Evolutionary conservation across 2,797 vertebrate species (phyloP).

Genomic region (Somateria mollissima): DNA sequence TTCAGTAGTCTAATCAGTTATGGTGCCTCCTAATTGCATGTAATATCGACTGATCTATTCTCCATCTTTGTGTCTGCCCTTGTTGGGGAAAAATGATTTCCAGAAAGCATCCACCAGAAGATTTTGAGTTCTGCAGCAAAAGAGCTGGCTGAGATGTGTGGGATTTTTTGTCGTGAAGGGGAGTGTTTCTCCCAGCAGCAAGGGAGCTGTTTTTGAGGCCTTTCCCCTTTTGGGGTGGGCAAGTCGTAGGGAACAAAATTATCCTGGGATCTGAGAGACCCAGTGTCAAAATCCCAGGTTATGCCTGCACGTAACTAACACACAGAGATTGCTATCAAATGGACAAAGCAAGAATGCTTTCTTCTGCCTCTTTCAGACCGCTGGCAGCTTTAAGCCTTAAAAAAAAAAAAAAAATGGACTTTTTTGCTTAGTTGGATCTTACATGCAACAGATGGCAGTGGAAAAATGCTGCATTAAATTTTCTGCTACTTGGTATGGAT

Average conservation of each 20-base stretch:
- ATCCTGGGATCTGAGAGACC: not conserved
- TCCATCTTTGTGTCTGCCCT: not conserved
- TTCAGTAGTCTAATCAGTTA: not conserved
- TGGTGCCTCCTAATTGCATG: not conserved
- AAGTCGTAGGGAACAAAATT: not conserved
- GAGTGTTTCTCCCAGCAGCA: not conserved
- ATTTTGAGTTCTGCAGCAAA: not conserved
- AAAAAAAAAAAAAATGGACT: too few relatives aligned
- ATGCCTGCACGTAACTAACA: not conserved
- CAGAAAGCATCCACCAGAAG: not conserved
- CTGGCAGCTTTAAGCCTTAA: not conserved
- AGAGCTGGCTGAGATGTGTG: not conserved
- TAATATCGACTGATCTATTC: not conserved
- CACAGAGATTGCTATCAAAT: not conserved
- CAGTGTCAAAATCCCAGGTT: not conserved
- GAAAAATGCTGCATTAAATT: accelerated
- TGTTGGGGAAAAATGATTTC: not conserved
- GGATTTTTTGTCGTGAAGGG: not conserved
- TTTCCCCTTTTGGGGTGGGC: not conserved
- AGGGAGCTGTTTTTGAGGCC: not conserved
- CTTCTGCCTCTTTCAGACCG: not conserved
- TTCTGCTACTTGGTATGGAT: not conserved
- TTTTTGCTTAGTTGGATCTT: not conserved
- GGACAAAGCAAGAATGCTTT: not conserved
- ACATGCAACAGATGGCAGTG: not conserved